Percentiles rank a stretch among this genome's conserved stretches.
phyloP scores from a whole-genome alignment of 2,888 invertebrate species.

The Peribatodes rhomboidaria region DNA sequence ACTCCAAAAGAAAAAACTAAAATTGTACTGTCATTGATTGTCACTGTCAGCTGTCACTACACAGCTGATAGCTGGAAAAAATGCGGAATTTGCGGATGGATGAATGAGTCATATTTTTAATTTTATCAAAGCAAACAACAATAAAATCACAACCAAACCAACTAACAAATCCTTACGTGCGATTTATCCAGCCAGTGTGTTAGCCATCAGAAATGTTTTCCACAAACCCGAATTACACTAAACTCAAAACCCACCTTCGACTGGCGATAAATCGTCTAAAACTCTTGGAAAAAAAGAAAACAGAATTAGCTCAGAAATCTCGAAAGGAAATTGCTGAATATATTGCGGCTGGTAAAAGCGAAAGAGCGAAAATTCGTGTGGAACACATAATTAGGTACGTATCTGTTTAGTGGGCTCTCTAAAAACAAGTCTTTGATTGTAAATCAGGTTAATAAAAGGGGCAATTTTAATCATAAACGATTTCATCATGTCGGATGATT shows the following conservation, averaged over 20 bases:
- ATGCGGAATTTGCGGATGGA: no score
- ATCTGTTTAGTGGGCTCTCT: neutral
- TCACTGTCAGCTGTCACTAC: no score
- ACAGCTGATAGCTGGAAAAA: no score
- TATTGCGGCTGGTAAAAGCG: conserved; percentile 93
- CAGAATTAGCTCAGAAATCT: conserved; percentile 98
- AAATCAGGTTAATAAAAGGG: neutral
- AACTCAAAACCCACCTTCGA: conserved; percentile 98
- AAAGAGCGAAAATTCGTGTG: conserved; percentile 97
- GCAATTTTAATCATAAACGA: neutral
- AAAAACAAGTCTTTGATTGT: neutral
- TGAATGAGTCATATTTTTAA: conserved; percentile 14
- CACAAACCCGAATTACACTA: conserved; percentile 96
- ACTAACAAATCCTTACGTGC: neutral
- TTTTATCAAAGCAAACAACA: conserved; percentile 14
- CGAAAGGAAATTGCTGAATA: conserved; percentile 99
- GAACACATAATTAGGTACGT: conserved; percentile 96
- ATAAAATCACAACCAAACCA: neutral
- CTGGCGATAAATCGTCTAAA: conserved; percentile 97
- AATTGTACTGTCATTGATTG: no score
- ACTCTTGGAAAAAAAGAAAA: conserved; percentile 98
- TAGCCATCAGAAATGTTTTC: conserved; percentile 91
- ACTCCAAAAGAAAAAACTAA: no score
- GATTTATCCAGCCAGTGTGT: conserved; percentile 19
- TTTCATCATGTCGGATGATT: conserved; percentile 17